phyloP scores from a whole-genome alignment of 30 jellyfish, hydroid and myxozoan genomes.

The Catostylus mosaicus region DNA sequence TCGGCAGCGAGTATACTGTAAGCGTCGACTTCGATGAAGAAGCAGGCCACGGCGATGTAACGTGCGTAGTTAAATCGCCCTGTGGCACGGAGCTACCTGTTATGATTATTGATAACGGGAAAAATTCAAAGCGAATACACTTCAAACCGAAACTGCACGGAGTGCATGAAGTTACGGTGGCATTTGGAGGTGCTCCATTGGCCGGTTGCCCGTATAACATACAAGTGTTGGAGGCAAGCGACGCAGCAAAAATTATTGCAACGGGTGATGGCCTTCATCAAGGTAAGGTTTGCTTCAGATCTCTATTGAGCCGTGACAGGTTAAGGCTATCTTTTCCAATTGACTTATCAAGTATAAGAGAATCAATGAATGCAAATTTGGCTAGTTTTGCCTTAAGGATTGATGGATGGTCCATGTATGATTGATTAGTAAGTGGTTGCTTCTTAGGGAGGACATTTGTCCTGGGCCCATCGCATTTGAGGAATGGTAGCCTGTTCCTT shows the following conservation, averaged over 20 bases:
- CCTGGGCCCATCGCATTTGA: no score
- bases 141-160: slow-evolving; percentile 89
- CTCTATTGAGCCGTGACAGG: no score
- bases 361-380: no score
- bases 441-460: no score
- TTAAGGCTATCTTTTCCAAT: no score
- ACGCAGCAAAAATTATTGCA: slow-evolving; percentile 70
- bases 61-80: slow-evolving; percentile 84
- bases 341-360: no score
- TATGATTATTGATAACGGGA: slow-evolving; percentile 51
- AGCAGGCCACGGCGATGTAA: slow-evolving; percentile 92
- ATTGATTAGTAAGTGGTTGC: no score
- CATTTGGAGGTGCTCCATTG: slow-evolving; percentile 80
- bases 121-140: slow-evolving; percentile 51
- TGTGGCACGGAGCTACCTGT: slow-evolving; percentile 85
- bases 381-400: no score
- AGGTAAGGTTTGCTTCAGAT: slow-evolving; percentile 83
- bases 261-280: slow-evolving; percentile 82
- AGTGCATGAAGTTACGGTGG: slow-evolving; percentile 75
- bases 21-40: slow-evolving; percentile 59
- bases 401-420: no score
- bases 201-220: slow-evolving; percentile 91
- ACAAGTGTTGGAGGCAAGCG: slow-evolving; percentile 72
- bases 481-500: no score
- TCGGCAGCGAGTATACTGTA: slow-evolving; percentile 48